Evolutionary conservation across 1,140 invertebrate genomes (phyloP), one percentile per base, ranked within the genome.

Genomic region (Augochlora pura): DNA sequence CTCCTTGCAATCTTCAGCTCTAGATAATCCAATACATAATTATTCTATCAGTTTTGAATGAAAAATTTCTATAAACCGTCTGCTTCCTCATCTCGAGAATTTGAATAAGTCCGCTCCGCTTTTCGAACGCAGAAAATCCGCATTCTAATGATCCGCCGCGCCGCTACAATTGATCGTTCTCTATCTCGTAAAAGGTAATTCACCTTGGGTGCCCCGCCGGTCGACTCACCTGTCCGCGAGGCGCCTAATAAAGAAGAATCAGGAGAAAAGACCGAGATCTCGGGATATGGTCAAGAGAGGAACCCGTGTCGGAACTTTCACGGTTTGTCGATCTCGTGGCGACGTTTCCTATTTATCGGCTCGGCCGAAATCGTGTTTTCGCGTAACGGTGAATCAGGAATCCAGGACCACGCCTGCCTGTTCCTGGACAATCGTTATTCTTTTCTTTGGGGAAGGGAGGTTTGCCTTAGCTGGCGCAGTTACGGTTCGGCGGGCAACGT

Each of bases 291-390:
- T 57, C 21, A 32, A 52, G 65, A 52, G 65, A 60, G 66, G 46
- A 84, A 77, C 49, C 70, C 32, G 27, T 46, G 42, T 46, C 42
- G 49, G 54, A 72, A 85, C 82, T 85, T 85, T 85, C 83, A 84
- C 82, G 78, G 42, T 46, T 32, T 27, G 72, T 32, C 27, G 60
- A 66, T 85, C 77, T 68, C 63, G 52, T 49, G n/a, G 9, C 63
- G 39, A 18, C 21, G 38, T 71, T 83, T 72, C 12, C 52, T 73
- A 81, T 77, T 72, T 71, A 69, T 57, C 27, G 59, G 27, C n/a
- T 1, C 27, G 16, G 18, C 25, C 23, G 32, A 42, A 57, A 80
- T 23, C 54, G 5, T n/a, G 49, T 4, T 16, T 21, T 14, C 25
- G 49, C 8, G 54, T 57, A 27, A 27, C 67, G 10, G 63, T 38